Evolutionary conservation across 2,113 vertebrate species (phyloP).

Genomic region (Ctenomys sociabilis): DNA sequence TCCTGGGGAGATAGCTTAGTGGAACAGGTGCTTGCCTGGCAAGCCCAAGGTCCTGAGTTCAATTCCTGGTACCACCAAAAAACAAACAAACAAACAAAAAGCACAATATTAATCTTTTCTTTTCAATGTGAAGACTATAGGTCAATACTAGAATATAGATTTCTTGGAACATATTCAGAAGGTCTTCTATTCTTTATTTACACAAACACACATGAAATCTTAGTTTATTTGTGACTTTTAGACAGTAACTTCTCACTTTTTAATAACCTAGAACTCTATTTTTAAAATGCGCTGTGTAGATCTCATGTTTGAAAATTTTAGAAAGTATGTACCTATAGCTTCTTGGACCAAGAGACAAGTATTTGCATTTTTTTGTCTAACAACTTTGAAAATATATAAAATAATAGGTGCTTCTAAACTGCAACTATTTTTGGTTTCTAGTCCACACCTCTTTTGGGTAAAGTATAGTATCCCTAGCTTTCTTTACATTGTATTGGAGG

Average conservation of each 20-base stretch:
- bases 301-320: not conserved
- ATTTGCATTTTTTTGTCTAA: not conserved
- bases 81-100: too few relatives aligned
- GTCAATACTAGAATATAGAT: slow-evolving; percentile 18
- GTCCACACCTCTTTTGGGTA: not conserved
- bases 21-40: too few relatives aligned
- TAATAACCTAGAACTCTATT: not conserved
- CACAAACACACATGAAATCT: not conserved
- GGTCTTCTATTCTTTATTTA: not conserved
- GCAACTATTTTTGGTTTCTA: not conserved
- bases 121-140: not conserved
- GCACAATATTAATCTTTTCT: not conserved
- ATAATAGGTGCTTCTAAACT: not conserved
- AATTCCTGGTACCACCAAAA: too few relatives aligned
- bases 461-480: not conserved
- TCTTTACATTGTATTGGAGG: not conserved
- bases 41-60: too few relatives aligned
- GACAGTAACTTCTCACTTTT: not conserved
- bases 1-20: too few relatives aligned
- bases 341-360: not conserved
- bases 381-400: not conserved
- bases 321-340: not conserved
- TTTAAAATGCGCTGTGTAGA: not conserved
- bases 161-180: not conserved
- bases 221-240: not conserved